Percentiles rank a stretch among this genome's conserved stretches.
These are phyloP conservation scores for Corella eumyota DNA, from an alignment of 23 tunicate species.

Conservation along the genomic window DNA sequence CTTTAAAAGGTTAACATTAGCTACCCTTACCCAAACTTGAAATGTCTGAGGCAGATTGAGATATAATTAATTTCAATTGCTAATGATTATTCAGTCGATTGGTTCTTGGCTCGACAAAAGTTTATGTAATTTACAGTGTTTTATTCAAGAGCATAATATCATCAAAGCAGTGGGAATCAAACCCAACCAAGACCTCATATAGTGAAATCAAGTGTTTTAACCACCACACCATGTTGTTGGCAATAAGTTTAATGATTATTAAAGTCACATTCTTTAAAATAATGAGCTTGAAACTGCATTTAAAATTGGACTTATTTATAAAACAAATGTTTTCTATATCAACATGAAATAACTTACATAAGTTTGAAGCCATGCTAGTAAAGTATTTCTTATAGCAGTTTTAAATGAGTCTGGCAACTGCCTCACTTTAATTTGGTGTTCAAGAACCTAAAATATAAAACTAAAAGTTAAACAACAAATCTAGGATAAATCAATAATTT, in stretches of 20 bases:
- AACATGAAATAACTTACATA: slow-evolving; percentile 43
- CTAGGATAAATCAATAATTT: neutral
- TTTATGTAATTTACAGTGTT: too few relatives aligned
- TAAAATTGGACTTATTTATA: too few relatives aligned
- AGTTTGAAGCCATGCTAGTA: slow-evolving; percentile 67
- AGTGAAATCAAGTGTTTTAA: too few relatives aligned
- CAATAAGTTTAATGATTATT: too few relatives aligned
- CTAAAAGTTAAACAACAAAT: neutral
- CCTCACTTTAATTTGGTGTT: slow-evolving; percentile 61
- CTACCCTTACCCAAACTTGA: neutral
- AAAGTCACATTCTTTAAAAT: neutral
- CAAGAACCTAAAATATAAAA: slow-evolving; percentile 38
- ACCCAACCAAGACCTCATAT: too few relatives aligned
- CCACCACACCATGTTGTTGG: too few relatives aligned
- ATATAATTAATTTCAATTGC: neutral
- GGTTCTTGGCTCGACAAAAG: too few relatives aligned
- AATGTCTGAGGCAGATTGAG: neutral
- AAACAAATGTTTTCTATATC: too few relatives aligned
- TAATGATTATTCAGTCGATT: too few relatives aligned
- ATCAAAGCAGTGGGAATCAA: too few relatives aligned
- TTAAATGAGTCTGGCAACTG: slow-evolving; percentile 25
- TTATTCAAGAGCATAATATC: too few relatives aligned
- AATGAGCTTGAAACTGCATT: neutral
- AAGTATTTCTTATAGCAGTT: slow-evolving; percentile 28
- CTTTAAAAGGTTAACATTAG: neutral